Evolutionary conservation across 37 sponge, comb jelly and placozoan genomes (phyloP).

Genomic region (Haliclona indistincta): DNA sequence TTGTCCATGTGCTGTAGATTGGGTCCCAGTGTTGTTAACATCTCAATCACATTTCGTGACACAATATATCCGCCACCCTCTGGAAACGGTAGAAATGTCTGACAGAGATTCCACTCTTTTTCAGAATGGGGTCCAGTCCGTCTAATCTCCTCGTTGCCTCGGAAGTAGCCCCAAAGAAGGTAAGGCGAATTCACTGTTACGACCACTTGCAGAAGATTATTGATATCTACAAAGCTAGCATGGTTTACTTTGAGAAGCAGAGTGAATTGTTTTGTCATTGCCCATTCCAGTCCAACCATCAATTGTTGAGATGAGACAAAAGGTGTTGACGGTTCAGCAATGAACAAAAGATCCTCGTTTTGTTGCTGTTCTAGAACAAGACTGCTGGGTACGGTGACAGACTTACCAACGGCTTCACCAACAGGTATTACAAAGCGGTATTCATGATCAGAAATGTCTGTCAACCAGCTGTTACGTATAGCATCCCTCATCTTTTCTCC

Average conservation of each 20-base stretch:
- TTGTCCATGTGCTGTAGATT: conserved; percentile 36
- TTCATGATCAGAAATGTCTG: too few species aligned
- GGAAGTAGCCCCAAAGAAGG: conserved; percentile 52
- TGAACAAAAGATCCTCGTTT: too few species aligned
- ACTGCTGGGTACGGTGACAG: too few species aligned
- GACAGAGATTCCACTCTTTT: conserved; percentile 44
- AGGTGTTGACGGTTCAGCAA: too few species aligned
- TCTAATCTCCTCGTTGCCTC: conserved; percentile 20
- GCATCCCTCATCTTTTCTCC: too few species aligned
- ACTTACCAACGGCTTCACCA: too few species aligned
- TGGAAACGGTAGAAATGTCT: conserved; percentile 57
- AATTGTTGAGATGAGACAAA: conserved; percentile 4
- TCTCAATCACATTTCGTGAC: conserved; percentile 28
- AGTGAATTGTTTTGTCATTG: conserved; percentile 34
- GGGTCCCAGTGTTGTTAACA: conserved; percentile 5
- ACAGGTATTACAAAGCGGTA: too few species aligned
- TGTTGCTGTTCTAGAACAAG: too few species aligned
- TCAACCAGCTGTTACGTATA: too few species aligned
- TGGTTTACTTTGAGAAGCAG: conserved; percentile 73
- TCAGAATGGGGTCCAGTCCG: conserved; percentile 21
- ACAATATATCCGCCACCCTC: conserved; percentile 64
- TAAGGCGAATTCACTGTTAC: too few species aligned
- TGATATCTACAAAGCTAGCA: conserved; percentile 53
- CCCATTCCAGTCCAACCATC: too few species aligned
- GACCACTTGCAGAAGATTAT: conserved; percentile 24